phyloP scores from a whole-genome alignment of 1,140 invertebrate genomes.

The Microvelia longipes region DNA sequence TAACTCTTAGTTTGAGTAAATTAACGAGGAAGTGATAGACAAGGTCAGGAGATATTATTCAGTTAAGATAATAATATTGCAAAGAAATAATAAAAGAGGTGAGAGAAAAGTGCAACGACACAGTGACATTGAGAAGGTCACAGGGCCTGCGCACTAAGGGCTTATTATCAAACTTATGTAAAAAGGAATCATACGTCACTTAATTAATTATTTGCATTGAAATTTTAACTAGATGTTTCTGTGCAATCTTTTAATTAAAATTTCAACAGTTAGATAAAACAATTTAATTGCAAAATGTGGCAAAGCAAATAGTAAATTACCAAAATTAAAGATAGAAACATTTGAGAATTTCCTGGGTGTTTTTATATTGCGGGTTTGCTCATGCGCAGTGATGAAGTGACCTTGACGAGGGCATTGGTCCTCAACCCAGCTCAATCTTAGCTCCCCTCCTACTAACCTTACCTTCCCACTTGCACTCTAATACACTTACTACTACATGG shows the following conservation, averaged over 20 bases:
- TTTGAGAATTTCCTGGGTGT: conserved; percentile 1
- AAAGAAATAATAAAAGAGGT: not conserved
- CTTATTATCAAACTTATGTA: too few species aligned
- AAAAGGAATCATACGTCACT: too few species aligned
- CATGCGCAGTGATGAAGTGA: conserved; percentile 5
- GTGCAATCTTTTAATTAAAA: too few species aligned
- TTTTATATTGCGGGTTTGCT: not conserved
- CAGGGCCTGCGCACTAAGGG: conserved; percentile 10
- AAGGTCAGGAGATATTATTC: not conserved
- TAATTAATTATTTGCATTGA: too few species aligned
- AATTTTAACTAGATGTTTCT: too few species aligned
- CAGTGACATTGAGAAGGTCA: conserved; percentile 15
- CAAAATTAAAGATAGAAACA: not conserved
- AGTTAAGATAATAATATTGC: not conserved
- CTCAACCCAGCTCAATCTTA: not conserved
- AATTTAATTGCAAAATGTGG: too few species aligned
- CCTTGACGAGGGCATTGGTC: conserved; percentile 12
- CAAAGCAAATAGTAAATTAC: too few species aligned
- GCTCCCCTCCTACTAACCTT: conserved; percentile 3
- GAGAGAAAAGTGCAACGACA: conserved; percentile 13
- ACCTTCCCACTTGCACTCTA: conserved; percentile 6
- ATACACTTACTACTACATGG: conserved; percentile 1
- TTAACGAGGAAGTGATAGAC: not conserved
- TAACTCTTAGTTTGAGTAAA: too few species aligned
- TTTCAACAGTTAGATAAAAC: too few species aligned